Conservation (phyloP, 2,888 invertebrate species). For the Nudaria mundana region DNA sequence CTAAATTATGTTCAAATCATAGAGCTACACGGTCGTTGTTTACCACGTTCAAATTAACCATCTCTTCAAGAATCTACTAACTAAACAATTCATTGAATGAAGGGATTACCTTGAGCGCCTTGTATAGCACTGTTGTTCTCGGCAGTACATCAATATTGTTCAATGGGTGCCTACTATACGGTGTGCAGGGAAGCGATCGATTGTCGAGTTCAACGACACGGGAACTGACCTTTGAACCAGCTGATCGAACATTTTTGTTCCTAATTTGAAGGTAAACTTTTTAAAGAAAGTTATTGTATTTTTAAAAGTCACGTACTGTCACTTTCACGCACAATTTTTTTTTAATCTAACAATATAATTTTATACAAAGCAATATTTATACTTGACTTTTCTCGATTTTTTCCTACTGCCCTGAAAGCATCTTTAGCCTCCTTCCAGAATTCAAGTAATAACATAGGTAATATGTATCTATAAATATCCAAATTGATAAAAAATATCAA, state of each 20-base stretch:
- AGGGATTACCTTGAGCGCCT: constrained; percentile 19
- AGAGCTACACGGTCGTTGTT: too few species aligned
- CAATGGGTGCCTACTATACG: constrained; percentile 61
- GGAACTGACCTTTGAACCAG: constrained; percentile 78
- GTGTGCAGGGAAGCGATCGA: constrained; percentile 74
- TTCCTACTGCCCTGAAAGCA: too few species aligned
- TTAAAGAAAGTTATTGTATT: neutral
- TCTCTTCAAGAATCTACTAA: constrained; percentile 7
- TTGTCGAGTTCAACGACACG: constrained; percentile 72
- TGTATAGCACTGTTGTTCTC: constrained; percentile 24
- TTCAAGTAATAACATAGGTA: too few species aligned
- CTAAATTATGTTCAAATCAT: too few species aligned
- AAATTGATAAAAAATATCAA: too few species aligned
- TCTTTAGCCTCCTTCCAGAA: too few species aligned
- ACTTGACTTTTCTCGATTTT: too few species aligned
- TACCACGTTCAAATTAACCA: constrained; percentile 3
- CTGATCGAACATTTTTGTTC: constrained; percentile 59
- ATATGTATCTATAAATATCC: too few species aligned
- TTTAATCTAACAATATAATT: too few species aligned
- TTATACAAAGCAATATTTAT: too few species aligned
- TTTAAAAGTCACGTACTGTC: neutral
- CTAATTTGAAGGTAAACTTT: constrained; percentile 22
- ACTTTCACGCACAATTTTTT: neutral
- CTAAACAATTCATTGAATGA: constrained; percentile 16
- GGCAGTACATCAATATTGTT: constrained; percentile 47